Evolutionary conservation across 2,113 vertebrate genomes (phyloP).

Genomic region (Labeo rohita): DNA sequence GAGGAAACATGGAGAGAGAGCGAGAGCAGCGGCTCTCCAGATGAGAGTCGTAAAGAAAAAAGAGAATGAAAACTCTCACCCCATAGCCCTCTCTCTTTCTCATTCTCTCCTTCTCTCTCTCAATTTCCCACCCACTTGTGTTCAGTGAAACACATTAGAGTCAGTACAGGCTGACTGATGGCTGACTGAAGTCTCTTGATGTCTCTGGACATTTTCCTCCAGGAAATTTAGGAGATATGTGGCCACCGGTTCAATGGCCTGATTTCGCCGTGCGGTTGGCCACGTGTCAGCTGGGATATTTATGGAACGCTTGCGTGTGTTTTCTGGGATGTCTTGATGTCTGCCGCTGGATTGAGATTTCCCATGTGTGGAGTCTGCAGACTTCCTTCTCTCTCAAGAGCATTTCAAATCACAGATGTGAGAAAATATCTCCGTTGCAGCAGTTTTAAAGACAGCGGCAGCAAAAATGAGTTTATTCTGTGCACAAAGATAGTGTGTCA

Average conservation of each 20-base stretch:
- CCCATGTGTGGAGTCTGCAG: conserved; percentile 27
- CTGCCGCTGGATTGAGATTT: conserved; percentile 32
- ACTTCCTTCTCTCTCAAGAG: conserved; percentile 16
- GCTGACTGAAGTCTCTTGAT: conserved; percentile 43
- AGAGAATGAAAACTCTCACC: conserved; percentile 36
- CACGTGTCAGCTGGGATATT: conserved; percentile 50
- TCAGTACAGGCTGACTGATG: conserved; percentile 50
- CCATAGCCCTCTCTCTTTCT: background rate
- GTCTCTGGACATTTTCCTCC: conserved; percentile 33
- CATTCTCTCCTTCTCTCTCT: conserved; percentile 23
- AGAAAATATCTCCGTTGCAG: conserved; percentile 13
- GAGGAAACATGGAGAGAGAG: conserved; percentile 4
- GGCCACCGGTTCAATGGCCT: conserved; percentile 26
- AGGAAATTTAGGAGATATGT: conserved; percentile 18
- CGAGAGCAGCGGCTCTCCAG: background rate
- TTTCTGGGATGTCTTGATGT: conserved; percentile 35
- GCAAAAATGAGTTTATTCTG: background rate
- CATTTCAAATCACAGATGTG: conserved; percentile 10
- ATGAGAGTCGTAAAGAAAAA: conserved; percentile 32
- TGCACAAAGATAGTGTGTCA: background rate
- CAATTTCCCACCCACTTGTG: conserved; percentile 33
- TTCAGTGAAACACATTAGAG: conserved; percentile 50
- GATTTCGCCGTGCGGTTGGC: conserved; percentile 41
- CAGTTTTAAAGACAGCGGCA: background rate
- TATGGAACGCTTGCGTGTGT: conserved; percentile 37